phyloP scores from a whole-genome alignment of 2,797 vertebrate genomes.

The Muscicapa comitata region DNA sequence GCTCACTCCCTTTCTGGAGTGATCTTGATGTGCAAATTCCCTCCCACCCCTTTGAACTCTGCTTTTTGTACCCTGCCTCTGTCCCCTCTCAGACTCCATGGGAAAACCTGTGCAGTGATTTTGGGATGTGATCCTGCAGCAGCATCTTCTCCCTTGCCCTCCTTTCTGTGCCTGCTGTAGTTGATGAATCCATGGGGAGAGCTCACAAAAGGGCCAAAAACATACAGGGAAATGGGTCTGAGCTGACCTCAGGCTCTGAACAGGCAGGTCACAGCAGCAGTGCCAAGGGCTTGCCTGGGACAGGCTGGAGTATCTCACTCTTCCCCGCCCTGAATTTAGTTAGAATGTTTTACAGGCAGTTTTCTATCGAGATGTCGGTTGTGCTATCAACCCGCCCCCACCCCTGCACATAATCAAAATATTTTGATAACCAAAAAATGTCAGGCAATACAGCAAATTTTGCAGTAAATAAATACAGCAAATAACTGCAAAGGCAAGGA shows the following conservation, averaged over 20 bases:
- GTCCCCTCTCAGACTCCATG: neutral
- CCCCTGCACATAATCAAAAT: slow-evolving; percentile 50
- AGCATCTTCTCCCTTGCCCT: neutral
- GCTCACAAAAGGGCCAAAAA: neutral
- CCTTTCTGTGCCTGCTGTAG: accelerated
- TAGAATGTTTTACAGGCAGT: neutral
- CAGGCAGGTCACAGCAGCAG: neutral
- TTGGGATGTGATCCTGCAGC: neutral
- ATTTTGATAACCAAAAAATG: slow-evolving; percentile 43
- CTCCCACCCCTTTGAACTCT: neutral
- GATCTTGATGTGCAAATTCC: neutral
- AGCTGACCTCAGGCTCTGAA: neutral
- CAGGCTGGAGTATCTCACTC: slow-evolving; percentile 18
- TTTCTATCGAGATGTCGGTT: neutral
- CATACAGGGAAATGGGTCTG: neutral
- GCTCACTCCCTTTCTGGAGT: neutral
- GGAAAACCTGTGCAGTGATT: neutral
- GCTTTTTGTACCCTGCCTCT: neutral
- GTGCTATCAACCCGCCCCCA: neutral
- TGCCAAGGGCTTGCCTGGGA: neutral
- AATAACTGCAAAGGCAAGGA: neutral
- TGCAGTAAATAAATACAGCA: slow-evolving; percentile 38
- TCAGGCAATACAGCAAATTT: slow-evolving; percentile 23
- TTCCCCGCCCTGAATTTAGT: neutral
- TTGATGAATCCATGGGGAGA: neutral